These are phyloP conservation scores for Diaphora mendica DNA, from an alignment of 2,888 invertebrate genomes.

Conservation along the genomic window DNA sequence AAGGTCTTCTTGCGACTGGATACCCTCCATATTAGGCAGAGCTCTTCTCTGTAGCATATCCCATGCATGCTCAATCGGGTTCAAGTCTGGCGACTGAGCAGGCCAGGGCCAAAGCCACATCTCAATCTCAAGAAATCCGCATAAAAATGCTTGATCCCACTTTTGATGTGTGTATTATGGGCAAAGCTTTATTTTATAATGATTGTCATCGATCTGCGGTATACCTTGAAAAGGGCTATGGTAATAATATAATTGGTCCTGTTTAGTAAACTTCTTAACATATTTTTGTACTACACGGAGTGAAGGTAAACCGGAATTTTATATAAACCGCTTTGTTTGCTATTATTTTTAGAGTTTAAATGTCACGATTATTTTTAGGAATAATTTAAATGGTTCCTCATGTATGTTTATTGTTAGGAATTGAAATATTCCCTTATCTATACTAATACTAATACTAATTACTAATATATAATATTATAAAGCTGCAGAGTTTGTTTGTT, in stretches of 20 bases:
- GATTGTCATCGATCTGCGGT: neutral
- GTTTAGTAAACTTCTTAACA: neutral
- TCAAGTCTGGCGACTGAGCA: no score
- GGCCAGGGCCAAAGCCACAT: no score
- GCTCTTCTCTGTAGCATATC: no score
- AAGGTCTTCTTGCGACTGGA: no score
- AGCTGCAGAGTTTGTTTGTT: no score
- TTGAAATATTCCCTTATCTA: neutral
- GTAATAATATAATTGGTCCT: neutral
- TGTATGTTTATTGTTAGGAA: neutral
- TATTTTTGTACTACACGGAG: neutral
- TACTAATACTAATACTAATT: no score
- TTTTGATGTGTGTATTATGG: no score
- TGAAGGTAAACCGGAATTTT: neutral
- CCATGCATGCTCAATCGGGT: no score
- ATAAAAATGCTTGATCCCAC: no score
- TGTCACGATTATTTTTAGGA: neutral
- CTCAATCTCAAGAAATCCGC: no score
- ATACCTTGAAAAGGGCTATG: neutral
- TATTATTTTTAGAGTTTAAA: neutral
- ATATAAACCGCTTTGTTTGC: neutral
- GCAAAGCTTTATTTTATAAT: neutral
- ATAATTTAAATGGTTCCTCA: neutral
- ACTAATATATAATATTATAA: no score
- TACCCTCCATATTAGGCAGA: no score